Base-by-base conservation (phyloP, 2,797 vertebrate species). In the Halcyon smyrnensis region DNA sequence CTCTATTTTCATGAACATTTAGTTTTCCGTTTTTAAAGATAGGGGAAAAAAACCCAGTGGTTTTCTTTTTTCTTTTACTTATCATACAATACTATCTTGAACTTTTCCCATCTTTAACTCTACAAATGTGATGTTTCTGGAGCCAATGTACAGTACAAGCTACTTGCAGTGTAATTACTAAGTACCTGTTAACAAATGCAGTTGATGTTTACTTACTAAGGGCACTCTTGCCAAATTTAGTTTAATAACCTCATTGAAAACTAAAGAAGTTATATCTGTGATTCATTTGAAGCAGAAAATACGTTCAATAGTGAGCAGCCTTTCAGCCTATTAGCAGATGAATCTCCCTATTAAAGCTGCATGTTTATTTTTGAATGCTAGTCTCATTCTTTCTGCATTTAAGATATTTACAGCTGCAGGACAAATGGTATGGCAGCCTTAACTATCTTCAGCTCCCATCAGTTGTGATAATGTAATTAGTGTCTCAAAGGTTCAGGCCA, bases 181-280 rank as follows among this genome's bases (percentile, higher is more conserved):
- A 65, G 53, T 89, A 45, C 43, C 37, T 69, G 37, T 62, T 95
- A 94, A 62, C 6, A 86, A 73, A 62, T 17, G 36, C 27, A 56
- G 28, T 74, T 75, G 36, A 41, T 77, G 5, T 70, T 89, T 80
- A 41, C 21, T 78, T 82, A 48, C 28, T n/a, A 45, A 41, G 15
- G 46, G 24, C n/a, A 45, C 3, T 56, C 50, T 19, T 90, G 57
- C 39, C 46, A 67, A 43, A 59, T 84, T 36, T 62, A 41, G 11
- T 78, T 78, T 54, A 28, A 37, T 81, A 68, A 59, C 20, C n/a
- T 93, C 23, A 34, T 10, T 77, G 53, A 89, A 91, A 92, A 32
- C 18, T 39, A 46, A 74, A 76, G 53, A 70, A 78, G 4, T 21
- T 92, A 1, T 79, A 20, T 65, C 27, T 73, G 30, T 81, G 70